Percentiles rank a stretch among this genome's conserved stretches.
These are phyloP conservation scores for Pteropus alecto DNA, from an alignment of 2,113 vertebrate species.

Conservation along the genomic window DNA sequence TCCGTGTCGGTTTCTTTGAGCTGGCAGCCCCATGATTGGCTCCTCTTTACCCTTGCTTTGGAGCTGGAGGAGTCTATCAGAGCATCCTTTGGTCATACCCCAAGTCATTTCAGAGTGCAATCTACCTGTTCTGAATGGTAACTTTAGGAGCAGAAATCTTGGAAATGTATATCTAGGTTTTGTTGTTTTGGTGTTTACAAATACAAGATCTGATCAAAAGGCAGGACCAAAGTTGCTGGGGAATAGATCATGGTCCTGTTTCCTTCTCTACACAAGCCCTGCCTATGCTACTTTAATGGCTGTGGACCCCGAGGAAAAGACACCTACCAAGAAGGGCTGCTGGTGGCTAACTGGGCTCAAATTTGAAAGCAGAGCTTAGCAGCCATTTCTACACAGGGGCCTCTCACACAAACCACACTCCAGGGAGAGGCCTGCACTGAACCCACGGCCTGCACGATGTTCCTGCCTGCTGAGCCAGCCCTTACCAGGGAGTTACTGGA, in stretches of 20 bases:
- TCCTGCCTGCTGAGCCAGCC: neutral
- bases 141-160: neutral
- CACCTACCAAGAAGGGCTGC: neutral
- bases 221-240: neutral
- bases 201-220: neutral
- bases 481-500: neutral
- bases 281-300: neutral
- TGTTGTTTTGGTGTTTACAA: neutral
- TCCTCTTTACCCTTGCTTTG: neutral
- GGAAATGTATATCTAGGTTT: neutral
- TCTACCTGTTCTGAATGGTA: neutral
- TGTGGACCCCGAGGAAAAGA: neutral
- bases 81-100: neutral
- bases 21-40: neutral
- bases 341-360: neutral
- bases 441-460: neutral
- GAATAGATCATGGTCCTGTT: neutral
- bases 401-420: neutral
- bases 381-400: neutral
- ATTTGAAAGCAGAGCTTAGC: neutral
- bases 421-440: neutral
- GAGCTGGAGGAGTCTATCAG: neutral
- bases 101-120: conserved; percentile 1
- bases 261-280: neutral
- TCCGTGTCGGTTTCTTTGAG: neutral